A percentile compares a stretch with the other conserved stretches of the same genome.
These are phyloP conservation scores for Actinernus sp. DNA, from an alignment of 92 coral and sea anemone species.

Conservation along the genomic window DNA sequence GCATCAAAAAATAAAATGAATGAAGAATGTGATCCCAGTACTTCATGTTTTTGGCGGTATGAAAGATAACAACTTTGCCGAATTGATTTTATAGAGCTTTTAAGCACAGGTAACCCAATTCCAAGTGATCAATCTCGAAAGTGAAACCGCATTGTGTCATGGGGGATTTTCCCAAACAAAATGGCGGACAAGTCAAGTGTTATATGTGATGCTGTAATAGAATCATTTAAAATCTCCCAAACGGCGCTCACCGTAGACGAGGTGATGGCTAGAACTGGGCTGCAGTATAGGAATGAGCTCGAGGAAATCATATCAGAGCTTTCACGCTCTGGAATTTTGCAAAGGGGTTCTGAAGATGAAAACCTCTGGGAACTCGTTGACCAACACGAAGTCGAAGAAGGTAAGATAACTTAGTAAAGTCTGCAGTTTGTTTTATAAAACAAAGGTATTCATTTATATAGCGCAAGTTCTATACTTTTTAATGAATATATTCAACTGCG, in stretches of 20 bases:
- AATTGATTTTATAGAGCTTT: too few species aligned
- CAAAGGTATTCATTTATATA: too few species aligned
- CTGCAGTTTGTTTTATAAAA: too few species aligned
- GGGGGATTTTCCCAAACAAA: too few species aligned
- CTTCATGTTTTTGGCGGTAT: too few species aligned
- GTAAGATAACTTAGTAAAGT: too few species aligned
- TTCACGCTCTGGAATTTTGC: not conserved
- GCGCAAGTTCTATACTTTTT: too few species aligned
- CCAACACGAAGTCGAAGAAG: not conserved
- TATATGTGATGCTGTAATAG: not conserved
- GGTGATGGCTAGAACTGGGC: not conserved
- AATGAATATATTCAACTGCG: too few species aligned
- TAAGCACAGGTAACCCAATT: not conserved
- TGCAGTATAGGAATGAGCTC: not conserved
- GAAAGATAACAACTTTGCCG: too few species aligned
- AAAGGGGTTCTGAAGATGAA: not conserved
- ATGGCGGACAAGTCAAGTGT: not conserved
- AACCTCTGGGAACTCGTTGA: not conserved
- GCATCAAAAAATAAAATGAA: too few species aligned
- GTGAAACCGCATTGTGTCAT: too few species aligned
- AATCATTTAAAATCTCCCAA: not conserved
- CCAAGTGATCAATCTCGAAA: constrained; percentile 1
- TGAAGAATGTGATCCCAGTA: too few species aligned
- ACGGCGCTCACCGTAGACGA: not conserved
- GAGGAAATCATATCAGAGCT: not conserved